Evolutionary conservation across 2,113 vertebrate genomes (phyloP), one percentile per base, ranked within the genome.

Genomic region (Ia io): DNA sequence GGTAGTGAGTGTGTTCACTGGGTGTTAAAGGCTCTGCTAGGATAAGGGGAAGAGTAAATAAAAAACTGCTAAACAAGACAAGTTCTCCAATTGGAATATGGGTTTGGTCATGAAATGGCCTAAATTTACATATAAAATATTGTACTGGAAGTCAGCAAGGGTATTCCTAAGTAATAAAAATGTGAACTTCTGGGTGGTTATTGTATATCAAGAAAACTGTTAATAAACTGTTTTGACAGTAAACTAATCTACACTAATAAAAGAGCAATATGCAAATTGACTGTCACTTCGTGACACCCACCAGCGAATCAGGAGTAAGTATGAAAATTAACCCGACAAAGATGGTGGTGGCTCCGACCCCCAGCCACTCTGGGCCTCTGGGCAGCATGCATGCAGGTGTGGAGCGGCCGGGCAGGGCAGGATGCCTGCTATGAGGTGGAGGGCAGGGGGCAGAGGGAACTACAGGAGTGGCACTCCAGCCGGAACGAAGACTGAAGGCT

Each of bases 211-310:
- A 47, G 18, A 4, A 30, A 71, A 76, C 12, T 71, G 88, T 78
- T 7, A 91, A 30, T 73, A 85, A 94, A 82, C 28, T 88, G 12
- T 91, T 87, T 65, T 88, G 61, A 85, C 5, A 63, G 4, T 51
- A 90, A 77, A 49, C 6, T 28, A 86, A 95, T 77, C 53, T 53
- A 18, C 17, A 17, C 17, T 53, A 18, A 53, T 53, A 53, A 53
- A 53, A 18, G 17, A 18, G 17, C 17, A 53, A 53, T 53, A 53
- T 53, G 51, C 17, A 53, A 53, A 53, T 53, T 53, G 51, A 53
- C 17, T 2, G 1, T 18, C 17, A 53, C 17, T 53, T 53, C 6
- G 6, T 2, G 6, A 53, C 6, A 53, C 51, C 17, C 51, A 53
- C 17, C 51, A 53, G 51, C 51, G 17, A 53, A 18, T 53, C 51